phyloP scores from a whole-genome alignment of 1,140 invertebrate species.

The Macrobrachium nipponense region DNA sequence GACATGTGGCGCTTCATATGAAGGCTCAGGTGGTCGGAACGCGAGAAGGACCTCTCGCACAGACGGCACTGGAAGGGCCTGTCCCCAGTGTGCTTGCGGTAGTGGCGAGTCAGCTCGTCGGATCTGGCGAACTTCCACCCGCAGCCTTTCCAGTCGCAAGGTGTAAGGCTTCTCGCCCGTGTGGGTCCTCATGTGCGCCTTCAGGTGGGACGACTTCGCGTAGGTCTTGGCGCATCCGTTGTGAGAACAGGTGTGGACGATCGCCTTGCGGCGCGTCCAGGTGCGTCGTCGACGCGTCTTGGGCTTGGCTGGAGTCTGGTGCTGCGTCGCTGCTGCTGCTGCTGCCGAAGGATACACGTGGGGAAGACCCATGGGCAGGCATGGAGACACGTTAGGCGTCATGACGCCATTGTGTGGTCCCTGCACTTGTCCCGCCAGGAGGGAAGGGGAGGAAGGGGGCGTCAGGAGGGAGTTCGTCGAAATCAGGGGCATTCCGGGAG shows the following conservation, averaged over 20 bases:
- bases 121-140: conserved; percentile 87
- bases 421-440: conserved; percentile 22
- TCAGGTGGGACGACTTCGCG: conserved; percentile 72
- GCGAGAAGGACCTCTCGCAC: conserved; percentile 93
- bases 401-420: background rate
- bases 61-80: conserved; percentile 43
- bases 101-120: conserved; percentile 74
- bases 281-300: conserved; percentile 35
- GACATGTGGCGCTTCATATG: conserved; percentile 96
- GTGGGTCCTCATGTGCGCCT: conserved; percentile 15
- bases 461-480: conserved; percentile 36
- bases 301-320: conserved; percentile 14
- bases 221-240: conserved; percentile 79
- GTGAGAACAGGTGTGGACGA: conserved; percentile 75
- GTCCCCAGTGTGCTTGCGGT: conserved; percentile 17
- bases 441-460: conserved; percentile 36
- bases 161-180: conserved; percentile 67
- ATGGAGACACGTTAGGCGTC: conserved; percentile 15
- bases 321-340: conserved; percentile 65
- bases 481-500: background rate
- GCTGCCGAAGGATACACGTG: background rate
- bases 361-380: conserved; percentile 19
- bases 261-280: conserved; percentile 62
- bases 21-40: conserved; percentile 94
- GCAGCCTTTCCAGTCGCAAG: conserved; percentile 84